Conservation (phyloP, 2,888 invertebrate species). For the Seira musarum region DNA sequence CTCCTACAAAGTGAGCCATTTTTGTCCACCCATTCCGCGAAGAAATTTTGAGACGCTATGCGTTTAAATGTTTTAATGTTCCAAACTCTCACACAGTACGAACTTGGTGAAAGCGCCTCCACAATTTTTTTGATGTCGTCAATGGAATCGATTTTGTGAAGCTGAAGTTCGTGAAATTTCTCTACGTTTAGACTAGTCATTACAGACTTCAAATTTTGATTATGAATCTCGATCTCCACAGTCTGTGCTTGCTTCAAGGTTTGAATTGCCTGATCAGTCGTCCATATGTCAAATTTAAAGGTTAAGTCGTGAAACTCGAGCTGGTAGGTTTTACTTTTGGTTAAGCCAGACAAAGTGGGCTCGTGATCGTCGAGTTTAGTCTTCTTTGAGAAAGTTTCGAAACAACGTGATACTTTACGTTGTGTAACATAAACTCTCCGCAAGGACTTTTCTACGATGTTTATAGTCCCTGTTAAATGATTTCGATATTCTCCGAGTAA, state of each 20-base stretch:
- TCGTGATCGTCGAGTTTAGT: not conserved
- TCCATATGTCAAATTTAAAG: slow-evolving; percentile 21
- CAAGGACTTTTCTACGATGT: slow-evolving; percentile 28
- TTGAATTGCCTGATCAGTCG: slow-evolving; percentile 39
- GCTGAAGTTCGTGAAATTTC: not conserved
- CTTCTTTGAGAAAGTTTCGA: not conserved
- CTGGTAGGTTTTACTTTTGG: not conserved
- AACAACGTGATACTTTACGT: not conserved
- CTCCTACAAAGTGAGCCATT: too few relatives aligned
- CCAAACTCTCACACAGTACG: too few relatives aligned
- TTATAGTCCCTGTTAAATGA: slow-evolving; percentile 10
- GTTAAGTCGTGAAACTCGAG: slow-evolving; percentile 46
- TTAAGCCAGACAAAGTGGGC: not conserved
- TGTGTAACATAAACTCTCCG: slow-evolving; percentile 23
- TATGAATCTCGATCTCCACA: not conserved
- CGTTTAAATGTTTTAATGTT: too few relatives aligned
- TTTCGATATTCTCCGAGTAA: slow-evolving; percentile 15
- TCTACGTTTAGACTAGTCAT: too few relatives aligned
- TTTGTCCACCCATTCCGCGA: too few relatives aligned
- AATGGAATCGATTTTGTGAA: not conserved
- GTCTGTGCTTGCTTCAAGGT: slow-evolving; percentile 20
- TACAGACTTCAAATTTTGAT: not conserved
- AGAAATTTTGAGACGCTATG: too few relatives aligned
- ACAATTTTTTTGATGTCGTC: not conserved
- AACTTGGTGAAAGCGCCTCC: too few relatives aligned